phyloP scores from a whole-genome alignment of 2,797 vertebrate species.

The Schizopygopsis pylzovi region DNA sequence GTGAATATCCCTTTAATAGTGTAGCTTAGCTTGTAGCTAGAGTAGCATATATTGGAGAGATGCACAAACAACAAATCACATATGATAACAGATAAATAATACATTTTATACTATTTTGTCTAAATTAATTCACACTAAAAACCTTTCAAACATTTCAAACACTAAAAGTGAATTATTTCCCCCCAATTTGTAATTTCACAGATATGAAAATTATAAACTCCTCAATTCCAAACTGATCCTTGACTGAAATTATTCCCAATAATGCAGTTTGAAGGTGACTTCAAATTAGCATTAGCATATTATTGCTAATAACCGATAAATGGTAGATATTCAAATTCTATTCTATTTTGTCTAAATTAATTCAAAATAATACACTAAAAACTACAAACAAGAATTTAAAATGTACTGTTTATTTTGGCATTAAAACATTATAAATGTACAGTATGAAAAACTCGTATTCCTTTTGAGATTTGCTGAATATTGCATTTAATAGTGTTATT shows the following conservation, averaged over 20 bases:
- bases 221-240: too few species aligned
- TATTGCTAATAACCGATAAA: not conserved
- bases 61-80: not conserved
- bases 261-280: not conserved
- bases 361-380: not conserved
- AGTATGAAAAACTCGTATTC: not conserved
- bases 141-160: not conserved
- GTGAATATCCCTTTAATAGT: not conserved
- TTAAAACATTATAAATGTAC: not conserved
- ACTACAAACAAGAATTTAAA: not conserved
- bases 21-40: not conserved
- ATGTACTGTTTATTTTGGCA: not conserved
- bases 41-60: not conserved
- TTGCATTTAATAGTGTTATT: not conserved
- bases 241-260: not conserved
- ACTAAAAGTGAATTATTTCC: too few species aligned
- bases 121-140: not conserved
- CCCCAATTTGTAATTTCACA: too few species aligned
- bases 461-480: not conserved
- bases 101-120: not conserved
- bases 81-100: not conserved
- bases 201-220: too few species aligned
- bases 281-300: constrained; percentile 1
- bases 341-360: not conserved
- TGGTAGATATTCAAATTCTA: not conserved